A percentile compares a stretch with the other conserved stretches of the same genome.
phyloP scores from a whole-genome alignment of 2,888 invertebrate genomes.

The Leptopterna dolabrata region DNA sequence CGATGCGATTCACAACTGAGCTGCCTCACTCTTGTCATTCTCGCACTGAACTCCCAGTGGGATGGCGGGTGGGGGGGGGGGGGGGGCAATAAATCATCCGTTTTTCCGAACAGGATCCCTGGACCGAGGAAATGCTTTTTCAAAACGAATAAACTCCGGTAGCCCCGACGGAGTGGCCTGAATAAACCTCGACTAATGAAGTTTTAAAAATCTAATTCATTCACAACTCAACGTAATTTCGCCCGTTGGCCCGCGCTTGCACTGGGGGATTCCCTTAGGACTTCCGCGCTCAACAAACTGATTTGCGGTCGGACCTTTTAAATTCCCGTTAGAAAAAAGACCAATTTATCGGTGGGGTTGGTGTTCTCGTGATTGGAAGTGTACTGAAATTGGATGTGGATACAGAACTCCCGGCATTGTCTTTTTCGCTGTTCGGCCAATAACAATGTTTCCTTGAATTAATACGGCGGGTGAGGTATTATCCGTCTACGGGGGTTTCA shows the following conservation, averaged over 20 bases:
- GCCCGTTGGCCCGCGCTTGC: not conserved
- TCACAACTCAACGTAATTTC: slow-evolving; percentile 23
- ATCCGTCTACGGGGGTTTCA: no score
- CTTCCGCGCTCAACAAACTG: slow-evolving; percentile 7
- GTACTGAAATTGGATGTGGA: not conserved
- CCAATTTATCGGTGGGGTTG: not conserved
- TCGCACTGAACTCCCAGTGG: not conserved
- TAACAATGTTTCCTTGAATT: not conserved
- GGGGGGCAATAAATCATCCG: slow-evolving; percentile 21
- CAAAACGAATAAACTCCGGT: slow-evolving; percentile 12
- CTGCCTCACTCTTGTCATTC: not conserved
- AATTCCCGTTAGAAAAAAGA: not conserved
- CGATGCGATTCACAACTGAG: not conserved
- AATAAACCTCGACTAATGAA: slow-evolving; percentile 41
- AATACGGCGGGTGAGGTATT: no score
- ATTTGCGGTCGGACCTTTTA: not conserved
- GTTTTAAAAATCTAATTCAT: slow-evolving; percentile 38
- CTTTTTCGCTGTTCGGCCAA: not conserved
- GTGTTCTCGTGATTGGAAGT: not conserved
- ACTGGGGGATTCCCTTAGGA: not conserved
- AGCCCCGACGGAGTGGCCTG: not conserved
- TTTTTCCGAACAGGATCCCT: slow-evolving; percentile 5
- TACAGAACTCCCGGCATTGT: not conserved
- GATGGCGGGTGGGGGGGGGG: no score
- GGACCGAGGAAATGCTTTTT: slow-evolving; percentile 36